Evolutionary conservation across 1,140 invertebrate species (phyloP), one percentile per base, ranked within the genome.

Genomic region (Asbolus verrucosus): DNA sequence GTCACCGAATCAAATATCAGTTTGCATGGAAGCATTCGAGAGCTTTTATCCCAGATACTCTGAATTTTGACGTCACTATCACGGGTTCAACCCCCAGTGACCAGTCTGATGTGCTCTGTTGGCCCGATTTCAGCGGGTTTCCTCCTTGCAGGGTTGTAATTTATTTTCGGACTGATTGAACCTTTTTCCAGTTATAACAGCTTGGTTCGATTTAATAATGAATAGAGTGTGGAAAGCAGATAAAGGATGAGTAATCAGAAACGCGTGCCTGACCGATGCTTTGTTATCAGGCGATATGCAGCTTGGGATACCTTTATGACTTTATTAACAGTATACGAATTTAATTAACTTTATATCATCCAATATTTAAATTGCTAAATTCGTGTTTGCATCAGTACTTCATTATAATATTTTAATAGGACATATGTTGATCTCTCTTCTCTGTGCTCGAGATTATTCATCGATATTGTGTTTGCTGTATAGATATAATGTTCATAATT

Each of bases 221-320:
- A 67, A 71, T 46, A 66, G 71, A 73, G 73, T 75, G 73, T 73
- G 71, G 66, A 75, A 73, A 66, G 68, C 68, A 62, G 71, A 75
- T 75, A 73, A 75, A 75, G 71, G 71, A 73, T 50, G 60, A 59
- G 65, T 70, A 75, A 75, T 75, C 73, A 71, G 65, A 59, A 73
- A 75, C 71, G 73, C 67, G 71, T 75, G 71, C 63, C 69, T 61
- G 71, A 67, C 71, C 71, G 73, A 73, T 75, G 71, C 71, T 71
- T 71, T 69, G 63, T 75, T 75, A 75, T 75, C 73, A 75, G 71
- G 46, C 69, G 60, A 73, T 73, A 71, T 73, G 73, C 73, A 75
- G 73, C 66, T 66, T 70, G 67, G 46, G 69, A 69, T 66, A 69
- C 69, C 63, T 75, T 65, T 71, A 71, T 73, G 68, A 69, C 73